phyloP scores from a whole-genome alignment of 2,797 vertebrate genomes.

The Esox masquinongy region DNA sequence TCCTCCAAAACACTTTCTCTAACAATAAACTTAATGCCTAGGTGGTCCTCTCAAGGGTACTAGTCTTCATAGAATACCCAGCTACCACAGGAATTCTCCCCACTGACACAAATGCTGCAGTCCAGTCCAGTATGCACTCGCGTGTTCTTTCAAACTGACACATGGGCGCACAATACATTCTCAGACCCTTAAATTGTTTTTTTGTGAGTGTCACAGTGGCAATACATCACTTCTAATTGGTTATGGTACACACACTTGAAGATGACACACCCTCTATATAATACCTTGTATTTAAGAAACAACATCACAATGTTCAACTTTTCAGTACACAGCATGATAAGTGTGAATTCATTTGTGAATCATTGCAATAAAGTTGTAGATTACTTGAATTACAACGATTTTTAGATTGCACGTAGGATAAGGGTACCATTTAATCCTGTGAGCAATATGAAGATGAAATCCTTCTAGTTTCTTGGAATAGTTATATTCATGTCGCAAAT shows the following conservation, averaged over 20 bases:
- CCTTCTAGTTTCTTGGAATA: constrained; percentile 16
- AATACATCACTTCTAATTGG: constrained; percentile 36
- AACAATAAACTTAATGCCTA: constrained; percentile 84
- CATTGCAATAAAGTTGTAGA: constrained; percentile 5
- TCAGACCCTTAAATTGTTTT: constrained; percentile 45
- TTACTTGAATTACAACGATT: background rate
- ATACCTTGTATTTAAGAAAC: constrained; percentile 2
- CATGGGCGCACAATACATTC: constrained; percentile 18
- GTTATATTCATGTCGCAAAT: constrained; percentile 35
- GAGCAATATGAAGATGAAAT: constrained; percentile 23
- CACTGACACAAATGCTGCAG: constrained; percentile 9
- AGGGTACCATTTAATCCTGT: constrained; percentile 13
- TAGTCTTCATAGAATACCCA: constrained; percentile 77
- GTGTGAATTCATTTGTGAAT: background rate
- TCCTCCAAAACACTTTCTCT: constrained; percentile 75
- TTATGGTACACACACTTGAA: constrained; percentile 19
- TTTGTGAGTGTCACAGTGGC: constrained; percentile 29
- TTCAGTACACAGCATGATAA: background rate
- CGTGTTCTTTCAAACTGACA: constrained; percentile 20
- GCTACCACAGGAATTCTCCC: constrained; percentile 68
- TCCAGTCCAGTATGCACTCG: constrained; percentile 11
- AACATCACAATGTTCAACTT: background rate
- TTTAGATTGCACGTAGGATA: constrained; percentile 24
- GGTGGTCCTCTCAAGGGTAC: constrained; percentile 83
- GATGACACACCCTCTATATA: background rate